Evolutionary conservation across 2,113 vertebrate species (phyloP), one percentile per base, ranked within the genome.

Genomic region (Platichthys flesus): DNA sequence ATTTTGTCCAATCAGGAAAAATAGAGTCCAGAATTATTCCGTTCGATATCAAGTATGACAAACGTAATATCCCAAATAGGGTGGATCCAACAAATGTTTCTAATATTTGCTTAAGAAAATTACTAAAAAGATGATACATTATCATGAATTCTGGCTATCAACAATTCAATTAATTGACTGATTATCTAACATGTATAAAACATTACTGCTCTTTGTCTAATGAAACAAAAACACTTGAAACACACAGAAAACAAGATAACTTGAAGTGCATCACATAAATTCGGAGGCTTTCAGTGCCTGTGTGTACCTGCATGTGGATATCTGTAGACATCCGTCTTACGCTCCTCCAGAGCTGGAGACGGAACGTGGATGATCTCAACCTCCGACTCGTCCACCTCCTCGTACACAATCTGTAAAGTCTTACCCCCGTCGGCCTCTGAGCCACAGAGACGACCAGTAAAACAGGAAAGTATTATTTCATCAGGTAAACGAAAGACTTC

Each of bases 341-440:
- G 94, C 71, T 99, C 97, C 76, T 99, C 97, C 79, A 99, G 87
- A 1, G 96, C 96, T 0, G 97, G 97, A 10, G 97, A 97, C 0
- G 97, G 96, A 37, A 98, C 96, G 0, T 99, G 97, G 73, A 99
- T 97, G 64, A 98, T 91, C 91, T 99, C 97, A 28, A 99, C 97
- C 12, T 97, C 96, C 0, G 96, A 97, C 89, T 99, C 97, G 13
- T 99, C 88, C 56, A 91, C 88, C 60, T 90, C 86, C 72, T 98
- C 97, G 0, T 98, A 99, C 0, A 99, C 83, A 85, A 99, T 94
- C 64, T 96, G 88, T 40, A 98, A 90, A 0, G 94, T 97, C 85
- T 94, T 97, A 20, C 92, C 88, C 4, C 95, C 96, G 5, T 96
- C 96, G 0, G 95, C 75, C 60, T 94, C 97, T 97, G 71, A 70